These are phyloP conservation scores for Mechanitis mazaeus DNA, from an alignment of 2,888 invertebrate species.

Conservation along the genomic window DNA sequence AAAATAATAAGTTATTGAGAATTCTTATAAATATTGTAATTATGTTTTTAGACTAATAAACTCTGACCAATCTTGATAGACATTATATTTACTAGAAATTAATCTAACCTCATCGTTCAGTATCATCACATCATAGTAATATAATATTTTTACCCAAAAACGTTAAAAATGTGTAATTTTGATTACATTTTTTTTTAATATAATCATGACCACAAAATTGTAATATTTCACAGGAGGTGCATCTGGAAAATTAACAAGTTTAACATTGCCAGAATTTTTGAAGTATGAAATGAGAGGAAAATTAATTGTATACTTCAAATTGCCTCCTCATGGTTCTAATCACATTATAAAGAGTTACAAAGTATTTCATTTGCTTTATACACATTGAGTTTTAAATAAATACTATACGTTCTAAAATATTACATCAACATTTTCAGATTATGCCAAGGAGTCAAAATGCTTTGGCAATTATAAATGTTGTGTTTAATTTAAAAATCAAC, in stretches of 20 bases:
- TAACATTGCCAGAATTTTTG: constrained; percentile 73
- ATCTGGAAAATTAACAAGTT: constrained; percentile 31
- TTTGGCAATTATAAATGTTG: constrained; percentile 86
- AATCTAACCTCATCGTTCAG: too few relatives aligned
- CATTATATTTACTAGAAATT: too few relatives aligned
- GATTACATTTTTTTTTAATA: too few relatives aligned
- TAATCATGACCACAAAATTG: neutral
- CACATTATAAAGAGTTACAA: constrained; percentile 80
- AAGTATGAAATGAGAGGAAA: constrained; percentile 78
- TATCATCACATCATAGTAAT: too few relatives aligned
- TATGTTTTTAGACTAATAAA: too few relatives aligned
- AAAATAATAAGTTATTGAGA: too few relatives aligned
- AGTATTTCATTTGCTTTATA: constrained; percentile 50
- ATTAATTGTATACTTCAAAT: constrained; percentile 76
- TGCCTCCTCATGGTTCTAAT: constrained; percentile 72
- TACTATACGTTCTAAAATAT: too few relatives aligned
- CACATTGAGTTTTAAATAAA: neutral
- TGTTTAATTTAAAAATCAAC: constrained; percentile 77
- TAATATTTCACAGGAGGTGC: constrained; percentile 36
- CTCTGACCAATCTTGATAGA: too few relatives aligned
- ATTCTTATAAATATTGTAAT: too few relatives aligned
- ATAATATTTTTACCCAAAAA: too few relatives aligned
- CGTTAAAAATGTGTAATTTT: too few relatives aligned
- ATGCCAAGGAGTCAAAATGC: constrained; percentile 86
- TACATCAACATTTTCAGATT: constrained; percentile 79